phyloP scores from a whole-genome alignment of 2,113 vertebrate species.

The Puffinus mauretanicus region DNA sequence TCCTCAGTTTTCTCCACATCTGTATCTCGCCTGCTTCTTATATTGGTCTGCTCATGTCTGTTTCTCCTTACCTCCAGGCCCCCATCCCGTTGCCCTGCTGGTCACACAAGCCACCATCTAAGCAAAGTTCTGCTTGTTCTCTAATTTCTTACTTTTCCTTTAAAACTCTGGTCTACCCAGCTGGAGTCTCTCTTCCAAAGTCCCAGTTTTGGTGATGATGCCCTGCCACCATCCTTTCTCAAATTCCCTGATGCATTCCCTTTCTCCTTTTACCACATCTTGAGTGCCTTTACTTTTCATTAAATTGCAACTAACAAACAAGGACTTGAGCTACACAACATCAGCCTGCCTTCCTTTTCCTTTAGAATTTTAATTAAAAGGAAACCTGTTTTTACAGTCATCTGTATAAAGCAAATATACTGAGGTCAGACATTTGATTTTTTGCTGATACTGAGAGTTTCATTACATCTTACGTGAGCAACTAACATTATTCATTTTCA shows the following conservation, averaged over 20 bases:
- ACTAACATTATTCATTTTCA: neutral
- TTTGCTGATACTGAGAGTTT: neutral
- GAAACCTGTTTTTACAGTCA: neutral
- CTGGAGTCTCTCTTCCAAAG: neutral
- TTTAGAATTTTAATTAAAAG: neutral
- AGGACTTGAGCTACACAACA: neutral
- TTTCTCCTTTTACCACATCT: neutral
- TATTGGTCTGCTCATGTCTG: fast-evolving
- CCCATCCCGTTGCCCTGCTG: too few species aligned
- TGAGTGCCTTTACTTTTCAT: neutral
- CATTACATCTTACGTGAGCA: neutral
- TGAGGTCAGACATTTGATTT: neutral
- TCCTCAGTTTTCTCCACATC: neutral
- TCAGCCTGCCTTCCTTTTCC: neutral
- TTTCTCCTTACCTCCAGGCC: neutral
- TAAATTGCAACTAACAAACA: neutral
- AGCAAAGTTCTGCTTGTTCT: neutral
- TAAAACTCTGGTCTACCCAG: neutral
- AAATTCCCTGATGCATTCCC: neutral
- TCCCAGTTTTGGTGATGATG: neutral
- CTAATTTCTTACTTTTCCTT: neutral
- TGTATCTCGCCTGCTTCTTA: neutral
- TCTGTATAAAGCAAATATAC: neutral
- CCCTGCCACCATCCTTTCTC: neutral
- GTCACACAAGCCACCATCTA: neutral